These are phyloP conservation scores for Drosophila kikkawai DNA, from an alignment of 1,140 invertebrate genomes.

Conservation along the genomic window DNA sequence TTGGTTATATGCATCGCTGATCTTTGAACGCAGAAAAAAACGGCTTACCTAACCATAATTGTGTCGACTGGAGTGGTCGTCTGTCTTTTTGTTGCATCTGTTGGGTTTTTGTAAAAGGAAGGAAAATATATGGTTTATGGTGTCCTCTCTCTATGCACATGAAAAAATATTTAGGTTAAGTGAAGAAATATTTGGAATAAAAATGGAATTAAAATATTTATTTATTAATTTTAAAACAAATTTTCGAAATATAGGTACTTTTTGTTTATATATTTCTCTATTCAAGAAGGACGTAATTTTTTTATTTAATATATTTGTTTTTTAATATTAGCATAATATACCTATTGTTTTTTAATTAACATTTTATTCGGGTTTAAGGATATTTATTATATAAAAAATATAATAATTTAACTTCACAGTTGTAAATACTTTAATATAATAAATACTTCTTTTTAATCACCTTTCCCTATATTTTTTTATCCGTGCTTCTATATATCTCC, in stretches of 20 bases:
- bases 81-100: constrained; percentile 62
- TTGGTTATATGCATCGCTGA: constrained; percentile 75
- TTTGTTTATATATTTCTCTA: background rate
- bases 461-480: background rate
- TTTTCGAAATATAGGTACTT: background rate
- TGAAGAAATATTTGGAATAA: background rate
- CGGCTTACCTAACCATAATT: constrained; percentile 72
- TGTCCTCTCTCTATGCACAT: constrained; percentile 5
- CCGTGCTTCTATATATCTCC: background rate
- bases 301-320: too few relatives aligned
- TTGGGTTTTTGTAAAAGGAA: constrained; percentile 51
- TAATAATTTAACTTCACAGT: too few relatives aligned
- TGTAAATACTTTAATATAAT: too few relatives aligned
- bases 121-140: constrained; percentile 34
- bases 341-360: too few relatives aligned
- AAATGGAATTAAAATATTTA: background rate
- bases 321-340: too few relatives aligned
- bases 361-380: too few relatives aligned
- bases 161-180: background rate
- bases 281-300: too few relatives aligned
- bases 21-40: constrained; percentile 57
- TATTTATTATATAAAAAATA: too few relatives aligned
- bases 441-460: too few relatives aligned
- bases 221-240: too few relatives aligned
- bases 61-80: constrained; percentile 47